Conservation (phyloP, 2,797 vertebrate genomes). For the Poecilia velifera region DNA sequence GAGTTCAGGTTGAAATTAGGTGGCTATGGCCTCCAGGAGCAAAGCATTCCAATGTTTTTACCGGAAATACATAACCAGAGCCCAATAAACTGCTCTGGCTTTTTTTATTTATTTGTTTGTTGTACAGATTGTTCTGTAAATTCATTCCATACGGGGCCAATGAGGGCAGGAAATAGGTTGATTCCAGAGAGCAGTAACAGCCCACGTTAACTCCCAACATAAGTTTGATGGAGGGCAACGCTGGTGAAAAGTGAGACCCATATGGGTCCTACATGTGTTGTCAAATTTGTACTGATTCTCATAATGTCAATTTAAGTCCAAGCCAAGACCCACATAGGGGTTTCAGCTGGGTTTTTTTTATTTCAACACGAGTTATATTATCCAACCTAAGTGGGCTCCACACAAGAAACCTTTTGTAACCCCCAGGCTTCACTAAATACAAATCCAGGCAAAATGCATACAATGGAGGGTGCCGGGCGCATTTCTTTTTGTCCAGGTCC, state of each 20-base stretch:
- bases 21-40: not conserved
- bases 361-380: not conserved
- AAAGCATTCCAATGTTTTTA: not conserved
- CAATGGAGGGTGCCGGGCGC: no score
- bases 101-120: not conserved
- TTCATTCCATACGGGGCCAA: not conserved
- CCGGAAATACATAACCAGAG: not conserved
- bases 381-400: not conserved
- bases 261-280: not conserved
- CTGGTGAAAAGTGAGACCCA: not conserved
- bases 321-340: not conserved
- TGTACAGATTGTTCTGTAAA: not conserved
- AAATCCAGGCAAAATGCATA: not conserved
- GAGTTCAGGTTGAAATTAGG: not conserved
- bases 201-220: not conserved
- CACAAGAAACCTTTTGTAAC: not conserved
- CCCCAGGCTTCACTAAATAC: not conserved
- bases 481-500: not conserved
- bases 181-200: not conserved
- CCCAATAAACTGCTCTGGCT: not conserved
- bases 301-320: not conserved
- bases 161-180: not conserved
- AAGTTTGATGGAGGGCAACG: not conserved
- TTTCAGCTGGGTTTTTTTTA: no score
- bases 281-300: not conserved